Conservation (phyloP, 1,140 invertebrate species). For the Bombus sylvicola region DNA sequence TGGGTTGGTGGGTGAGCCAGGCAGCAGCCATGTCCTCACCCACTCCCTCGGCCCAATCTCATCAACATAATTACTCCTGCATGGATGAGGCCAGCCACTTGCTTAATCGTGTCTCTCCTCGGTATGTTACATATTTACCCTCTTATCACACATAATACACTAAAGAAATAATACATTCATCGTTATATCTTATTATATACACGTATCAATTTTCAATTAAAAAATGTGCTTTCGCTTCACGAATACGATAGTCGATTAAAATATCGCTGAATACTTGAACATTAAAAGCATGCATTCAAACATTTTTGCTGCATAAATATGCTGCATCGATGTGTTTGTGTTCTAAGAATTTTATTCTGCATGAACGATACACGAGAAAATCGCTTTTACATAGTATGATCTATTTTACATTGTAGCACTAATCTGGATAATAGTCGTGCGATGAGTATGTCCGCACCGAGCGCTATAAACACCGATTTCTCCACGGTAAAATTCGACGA, state of each 20-base stretch:
- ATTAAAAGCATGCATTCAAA: constrained; percentile 45
- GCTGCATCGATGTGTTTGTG: constrained; percentile 66
- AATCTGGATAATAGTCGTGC: constrained; percentile 88
- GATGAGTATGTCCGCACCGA: constrained; percentile 92
- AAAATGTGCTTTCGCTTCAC: constrained; percentile 20
- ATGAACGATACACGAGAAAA: constrained; percentile 6
- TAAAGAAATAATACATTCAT: constrained; percentile 3
- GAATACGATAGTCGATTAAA: neutral
- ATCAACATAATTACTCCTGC: constrained; percentile 79
- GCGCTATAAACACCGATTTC: constrained; percentile 92
- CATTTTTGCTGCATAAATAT: constrained; percentile 53
- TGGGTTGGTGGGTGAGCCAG: constrained; percentile 81
- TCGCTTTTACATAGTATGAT: neutral
- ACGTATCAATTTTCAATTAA: neutral
- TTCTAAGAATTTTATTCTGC: constrained; percentile 44
- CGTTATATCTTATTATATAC: constrained; percentile 4
- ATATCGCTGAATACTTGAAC: neutral
- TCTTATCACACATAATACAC: constrained; percentile 53
- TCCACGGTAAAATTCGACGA: constrained; percentile 87
- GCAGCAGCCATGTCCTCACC: constrained; percentile 81
- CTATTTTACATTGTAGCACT: constrained; percentile 72
- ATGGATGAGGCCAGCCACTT: constrained; percentile 81
- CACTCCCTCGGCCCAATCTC: constrained; percentile 78
- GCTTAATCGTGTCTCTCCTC: constrained; percentile 80
- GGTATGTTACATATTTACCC: constrained; percentile 74